A percentile compares a stretch with the other conserved stretches of the same genome.
These are phyloP conservation scores for Lycaena phlaeas DNA, from an alignment of 2,888 invertebrate genomes.

Conservation along the genomic window DNA sequence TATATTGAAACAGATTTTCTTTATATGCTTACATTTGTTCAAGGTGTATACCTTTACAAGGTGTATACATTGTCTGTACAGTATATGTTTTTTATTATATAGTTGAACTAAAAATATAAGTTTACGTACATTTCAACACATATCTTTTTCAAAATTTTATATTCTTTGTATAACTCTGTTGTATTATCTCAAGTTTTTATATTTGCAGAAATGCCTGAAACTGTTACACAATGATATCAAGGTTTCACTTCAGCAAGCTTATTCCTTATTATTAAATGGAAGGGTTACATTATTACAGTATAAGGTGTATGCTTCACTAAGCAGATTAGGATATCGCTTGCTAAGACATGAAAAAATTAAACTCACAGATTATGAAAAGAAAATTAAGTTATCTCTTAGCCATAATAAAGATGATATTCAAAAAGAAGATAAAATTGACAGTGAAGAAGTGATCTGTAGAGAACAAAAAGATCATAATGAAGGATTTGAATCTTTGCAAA, in stretches of 20 bases:
- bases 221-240: conserved; percentile 70
- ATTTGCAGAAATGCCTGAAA: conserved; percentile 74
- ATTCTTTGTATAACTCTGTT: too few relatives aligned
- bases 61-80: too few relatives aligned
- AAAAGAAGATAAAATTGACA: too few relatives aligned
- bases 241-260: conserved; percentile 78
- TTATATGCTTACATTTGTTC: too few relatives aligned
- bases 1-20: too few relatives aligned
- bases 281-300: conserved; percentile 60
- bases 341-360: conserved; percentile 43
- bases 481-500: neutral
- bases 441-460: too few relatives aligned
- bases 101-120: too few relatives aligned
- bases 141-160: too few relatives aligned
- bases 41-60: too few relatives aligned
- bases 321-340: conserved; percentile 71
- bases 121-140: too few relatives aligned
- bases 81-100: too few relatives aligned
- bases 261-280: conserved; percentile 58
- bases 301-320: conserved; percentile 73
- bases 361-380: conserved; percentile 7
- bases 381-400: neutral
- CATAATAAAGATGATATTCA: neutral
- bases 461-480: too few relatives aligned
- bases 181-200: neutral